A percentile compares a stretch with the other conserved stretches of the same genome.
Evolutionary conservation across 23 tunicate species (phyloP).

Genomic region (Halocynthia roretzi): DNA sequence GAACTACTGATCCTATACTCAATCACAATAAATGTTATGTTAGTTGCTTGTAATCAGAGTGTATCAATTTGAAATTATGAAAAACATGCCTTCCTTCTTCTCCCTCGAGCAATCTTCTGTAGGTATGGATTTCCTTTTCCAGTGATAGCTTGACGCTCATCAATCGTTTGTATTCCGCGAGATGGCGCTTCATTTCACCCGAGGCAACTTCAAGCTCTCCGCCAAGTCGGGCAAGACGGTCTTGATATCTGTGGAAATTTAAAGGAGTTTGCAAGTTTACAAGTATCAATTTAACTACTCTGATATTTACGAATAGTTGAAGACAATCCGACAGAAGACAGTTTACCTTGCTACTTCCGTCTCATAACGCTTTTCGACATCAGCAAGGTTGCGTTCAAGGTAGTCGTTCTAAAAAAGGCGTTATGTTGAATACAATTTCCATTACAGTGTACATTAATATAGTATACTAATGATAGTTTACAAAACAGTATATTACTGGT

Average conservation of each 20-base stretch:
- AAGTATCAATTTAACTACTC: background rate
- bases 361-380: conserved; percentile 96
- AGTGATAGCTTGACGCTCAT: conserved; percentile 91
- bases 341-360: conserved; percentile 43
- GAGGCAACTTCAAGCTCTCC: conserved; percentile 65
- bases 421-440: background rate
- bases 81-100: conserved; percentile 56
- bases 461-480: too few species aligned
- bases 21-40: background rate
- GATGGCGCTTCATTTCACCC: conserved; percentile 91
- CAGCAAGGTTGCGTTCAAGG: conserved; percentile 97
- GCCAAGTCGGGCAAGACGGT: conserved; percentile 51
- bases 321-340: too few species aligned
- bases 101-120: conserved; percentile 86
- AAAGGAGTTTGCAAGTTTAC: background rate
- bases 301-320: background rate
- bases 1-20: conserved; percentile 32
- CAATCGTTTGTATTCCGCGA: conserved; percentile 92
- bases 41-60: background rate
- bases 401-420: conserved; percentile 79
- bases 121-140: conserved; percentile 89
- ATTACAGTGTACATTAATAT: too few species aligned
- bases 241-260: conserved; percentile 36
- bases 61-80: background rate
- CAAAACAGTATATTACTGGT: too few species aligned